phyloP scores from a whole-genome alignment of 2,113 vertebrate genomes.

The Daphoenositta chrysoptera region DNA sequence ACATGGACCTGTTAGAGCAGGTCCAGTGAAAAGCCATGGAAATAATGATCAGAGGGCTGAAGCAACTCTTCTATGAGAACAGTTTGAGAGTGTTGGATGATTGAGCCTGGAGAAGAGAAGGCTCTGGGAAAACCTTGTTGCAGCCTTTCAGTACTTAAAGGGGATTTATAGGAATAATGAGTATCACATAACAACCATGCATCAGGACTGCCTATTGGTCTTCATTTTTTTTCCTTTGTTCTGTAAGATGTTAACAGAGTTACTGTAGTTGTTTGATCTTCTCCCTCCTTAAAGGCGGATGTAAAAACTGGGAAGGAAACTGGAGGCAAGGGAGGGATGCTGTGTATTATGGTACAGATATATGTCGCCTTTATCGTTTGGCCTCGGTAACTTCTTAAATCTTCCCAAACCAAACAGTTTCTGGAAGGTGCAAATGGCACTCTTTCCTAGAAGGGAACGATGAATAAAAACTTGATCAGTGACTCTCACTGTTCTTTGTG shows the following conservation, averaged over 20 bases:
- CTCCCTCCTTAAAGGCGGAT: not conserved
- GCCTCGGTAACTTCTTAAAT: not conserved
- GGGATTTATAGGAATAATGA: not conserved
- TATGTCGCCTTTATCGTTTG: not conserved
- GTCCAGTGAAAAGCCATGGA: not conserved
- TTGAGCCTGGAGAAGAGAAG: not conserved
- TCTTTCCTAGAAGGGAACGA: not conserved
- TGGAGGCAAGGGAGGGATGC: rapidly evolving
- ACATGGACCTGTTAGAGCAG: rapidly evolving
- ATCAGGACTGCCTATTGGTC: not conserved
- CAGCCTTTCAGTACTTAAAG: not conserved
- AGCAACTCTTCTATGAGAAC: not conserved
- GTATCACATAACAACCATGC: not conserved
- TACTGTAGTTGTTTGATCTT: not conserved
- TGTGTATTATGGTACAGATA: not conserved
- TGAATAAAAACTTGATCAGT: not conserved
- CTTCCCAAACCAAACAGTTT: not conserved
- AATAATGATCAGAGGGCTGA: not conserved
- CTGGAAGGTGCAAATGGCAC: not conserved
- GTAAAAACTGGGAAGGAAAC: not conserved
- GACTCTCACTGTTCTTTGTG: not conserved
- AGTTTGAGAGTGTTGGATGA: not conserved
- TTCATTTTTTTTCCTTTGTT: not conserved
- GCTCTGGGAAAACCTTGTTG: not conserved
- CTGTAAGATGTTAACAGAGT: not conserved